Base-by-base conservation (phyloP, 2,113 vertebrate genomes). In the Parus major region DNA sequence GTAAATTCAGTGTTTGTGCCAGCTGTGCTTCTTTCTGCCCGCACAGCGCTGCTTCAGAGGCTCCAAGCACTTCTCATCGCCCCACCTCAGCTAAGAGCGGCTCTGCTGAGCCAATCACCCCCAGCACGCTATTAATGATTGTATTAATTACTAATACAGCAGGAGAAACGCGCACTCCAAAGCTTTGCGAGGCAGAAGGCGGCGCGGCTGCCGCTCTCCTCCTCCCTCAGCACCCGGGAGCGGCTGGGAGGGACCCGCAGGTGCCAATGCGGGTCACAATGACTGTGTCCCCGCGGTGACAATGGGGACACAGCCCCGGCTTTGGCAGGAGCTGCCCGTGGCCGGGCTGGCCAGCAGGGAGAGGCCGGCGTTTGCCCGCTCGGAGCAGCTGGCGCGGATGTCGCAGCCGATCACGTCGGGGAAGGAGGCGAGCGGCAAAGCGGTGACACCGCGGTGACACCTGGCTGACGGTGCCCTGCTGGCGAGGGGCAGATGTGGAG, bases 401-500 rank as follows among this genome's bases (percentile, higher is more conserved):
- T 98, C 98, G 95, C 96, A 96, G 95, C 96, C 44, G 71, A 98
- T 98, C 92, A 97, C 91, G 61, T 95, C 92, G 33, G 86, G 93
- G 94, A 96, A 91, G 93, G 95, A 94, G 95, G 85, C 41, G 96
- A 96, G 72, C 49, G 25, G 88, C 83, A 92, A 95, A 70, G 86
- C 61, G 31, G 96, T 85, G 75, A 42, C 75, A 64, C 36, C 8
- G 75, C 59, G 75, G 75, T 35, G 97, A 97, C 98, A 97, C 91
- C 87, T 92, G 5, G 47, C 78, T 63, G 53, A 11, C 4, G 66
- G 93, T 60, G 36, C 95, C 97, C 97, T 39, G 97, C 97, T 97
- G 97, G 93, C 36, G 15, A 73, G 86, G 97, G 97, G 96, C 97
- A 97, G 96, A 97, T 97, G 97, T 95, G 98, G 95, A 90, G 92